Percentiles rank a stretch among this genome's conserved stretches.
Evolutionary conservation across 2,888 invertebrate genomes (phyloP).

Genomic region (Hemaris fuciformis): DNA sequence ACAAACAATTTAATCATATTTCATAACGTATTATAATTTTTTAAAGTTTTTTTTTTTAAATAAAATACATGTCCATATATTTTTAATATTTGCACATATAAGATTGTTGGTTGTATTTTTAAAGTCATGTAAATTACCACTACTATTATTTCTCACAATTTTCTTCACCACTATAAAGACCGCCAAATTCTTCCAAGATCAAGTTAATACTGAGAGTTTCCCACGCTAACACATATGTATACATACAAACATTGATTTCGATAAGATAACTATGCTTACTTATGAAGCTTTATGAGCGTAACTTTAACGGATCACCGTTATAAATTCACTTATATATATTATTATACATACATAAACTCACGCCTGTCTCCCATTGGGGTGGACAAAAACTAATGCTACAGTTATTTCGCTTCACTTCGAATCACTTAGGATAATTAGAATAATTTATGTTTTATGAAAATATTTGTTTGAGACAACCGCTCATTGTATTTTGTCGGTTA

Average conservation of each 20-base stretch:
- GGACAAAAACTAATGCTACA: no score
- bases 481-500: conserved; percentile 22
- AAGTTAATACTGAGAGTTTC: conserved; percentile 28
- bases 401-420: no score
- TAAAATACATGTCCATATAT: neutral
- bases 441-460: no score
- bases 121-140: no score
- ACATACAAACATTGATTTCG: conserved; percentile 26
- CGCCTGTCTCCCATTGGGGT: no score
- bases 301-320: conserved; percentile 2
- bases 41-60: neutral
- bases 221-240: conserved; percentile 35
- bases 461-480: conserved; percentile 18
- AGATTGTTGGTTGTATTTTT: no score
- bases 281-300: conserved; percentile 28
- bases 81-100: neutral
- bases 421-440: no score
- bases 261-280: conserved; percentile 40
- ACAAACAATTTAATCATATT: neutral
- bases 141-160: no score
- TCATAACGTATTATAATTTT: neutral
- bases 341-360: neutral
- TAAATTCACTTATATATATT: neutral
- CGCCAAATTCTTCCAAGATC: neutral
- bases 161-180: neutral